Evolutionary conservation across 1,140 invertebrate species (phyloP), one percentile per base, ranked within the genome.

Genomic region (Sitophilus oryzae): DNA sequence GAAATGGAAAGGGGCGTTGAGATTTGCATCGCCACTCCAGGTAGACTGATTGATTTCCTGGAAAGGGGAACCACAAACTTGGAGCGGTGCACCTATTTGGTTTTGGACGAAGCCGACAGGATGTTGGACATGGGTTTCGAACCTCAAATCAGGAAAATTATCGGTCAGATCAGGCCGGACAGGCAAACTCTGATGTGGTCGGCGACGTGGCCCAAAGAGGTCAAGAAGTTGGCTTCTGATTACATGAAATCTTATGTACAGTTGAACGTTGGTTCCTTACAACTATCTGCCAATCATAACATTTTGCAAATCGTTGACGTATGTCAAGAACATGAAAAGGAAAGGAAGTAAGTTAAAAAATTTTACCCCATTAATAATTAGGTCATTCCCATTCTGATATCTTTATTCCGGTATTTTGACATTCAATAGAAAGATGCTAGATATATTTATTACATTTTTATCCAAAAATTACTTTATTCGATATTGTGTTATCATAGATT

Each of bases 41-140:
- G 96, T 22, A 81, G 96, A 60, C 76, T 98, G 2, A 93, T 98
- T 69, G 96, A 98, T 77, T 96, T 98, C 71, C 75, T 98, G 3
- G 92, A 96, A 69, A 60, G 50, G 20, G 47, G 85, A 21, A 91
- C 86, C 25, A 95, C 91, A 2, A 95, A 92, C 71, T 74, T 97
- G 71, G 69, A 82, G 80, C 79, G 91, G 23, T 90, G 88, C 65
- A 94, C 91, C 14, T 97, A 93, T 66, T 73, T 97, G 36, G 93
- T 96, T 11, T 73, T 97, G 47, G 93, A 97, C 70, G 93, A 97
- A 73, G 93, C 93, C 19, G 93, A 96, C 70, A 77, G 93, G 34
- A 96, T 96, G 93, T 74, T 96, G 55, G 93, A 96, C 69, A 96
- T 96, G 95, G 95, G 95, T 62, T 98, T 98, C 75, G 96, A 98